These are phyloP conservation scores for Sminthurides aquaticus DNA, from an alignment of 2,888 invertebrate genomes.

Conservation along the genomic window DNA sequence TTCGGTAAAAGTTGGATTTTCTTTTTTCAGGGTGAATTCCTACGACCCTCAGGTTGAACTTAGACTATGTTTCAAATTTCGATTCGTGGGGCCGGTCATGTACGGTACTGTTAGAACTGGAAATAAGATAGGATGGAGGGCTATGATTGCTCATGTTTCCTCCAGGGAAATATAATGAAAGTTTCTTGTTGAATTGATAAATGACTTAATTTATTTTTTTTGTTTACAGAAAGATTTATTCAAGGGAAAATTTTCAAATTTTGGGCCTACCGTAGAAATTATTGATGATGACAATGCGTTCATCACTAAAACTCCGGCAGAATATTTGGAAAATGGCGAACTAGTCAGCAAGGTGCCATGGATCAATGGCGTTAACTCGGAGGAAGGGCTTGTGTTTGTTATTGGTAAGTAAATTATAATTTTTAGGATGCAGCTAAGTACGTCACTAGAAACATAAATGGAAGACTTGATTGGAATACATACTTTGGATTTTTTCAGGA, in stretches of 20 bases:
- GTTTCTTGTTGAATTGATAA: no score
- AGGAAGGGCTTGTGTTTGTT: slow-evolving; percentile 35
- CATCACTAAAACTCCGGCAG: slow-evolving; percentile 21
- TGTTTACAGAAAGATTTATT: slow-evolving; percentile 22
- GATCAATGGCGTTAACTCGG: slow-evolving; percentile 31
- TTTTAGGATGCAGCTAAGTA: not conserved
- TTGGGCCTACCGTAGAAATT: slow-evolving; percentile 23
- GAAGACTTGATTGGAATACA: no score
- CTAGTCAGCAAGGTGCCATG: slow-evolving; percentile 22
- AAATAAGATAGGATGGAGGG: not conserved
- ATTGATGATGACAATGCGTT: slow-evolving; percentile 25
- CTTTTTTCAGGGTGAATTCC: no score
- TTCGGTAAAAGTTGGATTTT: no score
- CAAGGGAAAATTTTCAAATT: slow-evolving; percentile 19
- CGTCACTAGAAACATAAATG: no score
- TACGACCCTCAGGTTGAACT: no score
- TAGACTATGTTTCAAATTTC: no score
- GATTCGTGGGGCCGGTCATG: no score
- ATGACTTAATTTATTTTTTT: no score
- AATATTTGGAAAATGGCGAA: slow-evolving; percentile 15
- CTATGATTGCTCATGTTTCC: not conserved
- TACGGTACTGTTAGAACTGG: no score
- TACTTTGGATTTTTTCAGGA: slow-evolving; percentile 5
- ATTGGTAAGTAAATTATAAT: slow-evolving; percentile 20
- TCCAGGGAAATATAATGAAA: no score